Percentiles rank a stretch among this genome's conserved stretches.
These are phyloP conservation scores for Madoqua kirkii DNA, from an alignment of 2,113 vertebrate genomes.

Conservation along the genomic window DNA sequence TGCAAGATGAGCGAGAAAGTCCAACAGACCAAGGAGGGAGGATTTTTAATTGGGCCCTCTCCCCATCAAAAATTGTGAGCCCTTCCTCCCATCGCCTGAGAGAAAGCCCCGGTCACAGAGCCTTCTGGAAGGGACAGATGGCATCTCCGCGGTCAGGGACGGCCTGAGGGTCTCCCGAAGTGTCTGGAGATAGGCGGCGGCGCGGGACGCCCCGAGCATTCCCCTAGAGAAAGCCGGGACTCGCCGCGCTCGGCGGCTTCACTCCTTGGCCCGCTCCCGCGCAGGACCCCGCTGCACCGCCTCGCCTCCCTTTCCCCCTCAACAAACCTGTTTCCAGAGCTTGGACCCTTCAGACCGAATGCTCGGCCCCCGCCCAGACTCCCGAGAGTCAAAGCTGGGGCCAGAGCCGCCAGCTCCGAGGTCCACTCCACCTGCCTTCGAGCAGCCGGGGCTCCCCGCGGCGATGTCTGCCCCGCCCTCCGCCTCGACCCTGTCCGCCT, in stretches of 20 bases:
- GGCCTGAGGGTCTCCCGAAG: not conserved
- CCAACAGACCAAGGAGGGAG: not conserved
- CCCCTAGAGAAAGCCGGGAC: not conserved
- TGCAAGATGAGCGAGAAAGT: not conserved
- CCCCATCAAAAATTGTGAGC: rapidly evolving
- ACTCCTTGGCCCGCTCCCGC: not conserved
- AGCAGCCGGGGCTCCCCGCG: not conserved
- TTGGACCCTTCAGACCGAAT: not conserved
- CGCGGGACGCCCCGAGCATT: not conserved
- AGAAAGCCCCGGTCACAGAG: not conserved
- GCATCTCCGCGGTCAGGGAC: not conserved
- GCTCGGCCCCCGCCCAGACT: not conserved
- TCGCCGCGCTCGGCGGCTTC: not conserved
- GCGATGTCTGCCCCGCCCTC: not conserved
- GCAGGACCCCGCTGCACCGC: not conserved
- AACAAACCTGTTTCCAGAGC: not conserved
- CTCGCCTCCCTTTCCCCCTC: rapidly evolving
- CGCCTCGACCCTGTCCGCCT: not conserved
- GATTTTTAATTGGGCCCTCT: not conserved
- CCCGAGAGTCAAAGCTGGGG: not conserved
- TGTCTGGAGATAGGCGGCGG: not conserved
- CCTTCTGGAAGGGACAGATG: not conserved
- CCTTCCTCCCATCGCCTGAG: not conserved
- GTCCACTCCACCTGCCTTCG: not conserved
- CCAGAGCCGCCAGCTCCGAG: not conserved